phyloP scores from a whole-genome alignment of 92 coral and sea anemone species.

The Epizoanthus illoricatus region DNA sequence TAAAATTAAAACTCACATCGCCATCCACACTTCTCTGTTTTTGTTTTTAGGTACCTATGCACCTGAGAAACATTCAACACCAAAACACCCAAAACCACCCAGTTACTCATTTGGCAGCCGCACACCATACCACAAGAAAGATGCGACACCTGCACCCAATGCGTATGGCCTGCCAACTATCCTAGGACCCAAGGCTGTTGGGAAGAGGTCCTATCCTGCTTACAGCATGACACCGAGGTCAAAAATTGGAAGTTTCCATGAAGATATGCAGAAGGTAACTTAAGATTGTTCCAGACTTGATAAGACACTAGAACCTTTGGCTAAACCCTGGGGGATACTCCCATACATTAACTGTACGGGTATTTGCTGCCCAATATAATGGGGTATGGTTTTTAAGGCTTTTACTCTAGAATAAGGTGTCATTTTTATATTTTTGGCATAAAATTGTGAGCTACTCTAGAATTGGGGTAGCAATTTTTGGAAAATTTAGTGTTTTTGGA shows the following conservation, averaged over 20 bases:
- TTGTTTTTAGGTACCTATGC: constrained; percentile 72
- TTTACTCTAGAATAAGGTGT: too few relatives aligned
- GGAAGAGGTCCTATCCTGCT: constrained; percentile 82
- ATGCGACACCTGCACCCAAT: constrained; percentile 89
- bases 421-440: too few relatives aligned
- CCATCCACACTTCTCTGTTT: neutral
- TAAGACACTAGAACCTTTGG: too few relatives aligned
- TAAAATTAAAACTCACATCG: neutral
- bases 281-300: neutral
- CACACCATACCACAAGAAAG: constrained; percentile 69
- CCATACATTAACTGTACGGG: too few relatives aligned
- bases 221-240: constrained; percentile 85
- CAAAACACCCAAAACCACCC: constrained; percentile 78
- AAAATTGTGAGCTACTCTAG: too few relatives aligned
- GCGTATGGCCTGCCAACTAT: constrained; percentile 70
- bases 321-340: too few relatives aligned
- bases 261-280: constrained; percentile 86
- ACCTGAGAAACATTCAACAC: constrained; percentile 75
- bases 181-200: constrained; percentile 89
- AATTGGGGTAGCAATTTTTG: too few relatives aligned
- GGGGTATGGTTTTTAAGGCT: too few relatives aligned
- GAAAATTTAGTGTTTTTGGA: too few relatives aligned
- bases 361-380: too few relatives aligned
- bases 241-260: constrained; percentile 97
- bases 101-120: constrained; percentile 93